These are phyloP conservation scores for Ophiodon elongatus DNA, from an alignment of 2,113 vertebrate species.

Conservation along the genomic window DNA sequence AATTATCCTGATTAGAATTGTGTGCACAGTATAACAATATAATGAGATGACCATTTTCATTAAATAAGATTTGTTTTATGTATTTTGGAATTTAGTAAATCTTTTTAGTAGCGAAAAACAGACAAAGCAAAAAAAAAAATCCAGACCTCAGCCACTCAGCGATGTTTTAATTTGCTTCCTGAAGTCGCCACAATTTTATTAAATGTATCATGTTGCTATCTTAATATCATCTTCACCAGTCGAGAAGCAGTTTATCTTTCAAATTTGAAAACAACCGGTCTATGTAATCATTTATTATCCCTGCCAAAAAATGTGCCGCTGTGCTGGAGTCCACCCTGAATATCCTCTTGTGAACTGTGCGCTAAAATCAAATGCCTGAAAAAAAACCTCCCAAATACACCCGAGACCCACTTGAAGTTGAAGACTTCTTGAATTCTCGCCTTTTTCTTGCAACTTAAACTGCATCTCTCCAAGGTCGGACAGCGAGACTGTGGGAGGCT, in stretches of 20 bases:
- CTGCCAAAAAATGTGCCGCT: slow-evolving; percentile 57
- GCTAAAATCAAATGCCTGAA: slow-evolving; percentile 53
- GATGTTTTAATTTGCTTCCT: not conserved
- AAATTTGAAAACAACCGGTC: slow-evolving; percentile 38
- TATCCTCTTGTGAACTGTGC: slow-evolving; percentile 54
- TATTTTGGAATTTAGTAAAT: not conserved
- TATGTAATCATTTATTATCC: slow-evolving; percentile 43
- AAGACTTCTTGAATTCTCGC: slow-evolving; percentile 49
- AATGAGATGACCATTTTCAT: not conserved
- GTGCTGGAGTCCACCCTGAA: slow-evolving; percentile 51
- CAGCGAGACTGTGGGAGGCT: slow-evolving; percentile 65
- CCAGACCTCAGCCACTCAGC: too few species aligned
- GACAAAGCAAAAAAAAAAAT: too few species aligned
- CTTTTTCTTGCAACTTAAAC: slow-evolving; percentile 62
- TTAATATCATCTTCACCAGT: slow-evolving; percentile 3
- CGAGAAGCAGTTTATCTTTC: slow-evolving; percentile 17
- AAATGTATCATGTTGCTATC: not conserved
- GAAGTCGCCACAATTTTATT: not conserved
- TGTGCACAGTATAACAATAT: not conserved
- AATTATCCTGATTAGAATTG: not conserved
- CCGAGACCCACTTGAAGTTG: slow-evolving; percentile 55
- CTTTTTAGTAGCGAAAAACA: not conserved
- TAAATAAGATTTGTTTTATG: too few species aligned
- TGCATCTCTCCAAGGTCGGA: slow-evolving; percentile 68
- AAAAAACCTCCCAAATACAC: slow-evolving; percentile 55